A percentile compares a stretch with the other conserved stretches of the same genome.
Conservation (phyloP, 2,113 vertebrate species). For the Trichechus manatus region DNA sequence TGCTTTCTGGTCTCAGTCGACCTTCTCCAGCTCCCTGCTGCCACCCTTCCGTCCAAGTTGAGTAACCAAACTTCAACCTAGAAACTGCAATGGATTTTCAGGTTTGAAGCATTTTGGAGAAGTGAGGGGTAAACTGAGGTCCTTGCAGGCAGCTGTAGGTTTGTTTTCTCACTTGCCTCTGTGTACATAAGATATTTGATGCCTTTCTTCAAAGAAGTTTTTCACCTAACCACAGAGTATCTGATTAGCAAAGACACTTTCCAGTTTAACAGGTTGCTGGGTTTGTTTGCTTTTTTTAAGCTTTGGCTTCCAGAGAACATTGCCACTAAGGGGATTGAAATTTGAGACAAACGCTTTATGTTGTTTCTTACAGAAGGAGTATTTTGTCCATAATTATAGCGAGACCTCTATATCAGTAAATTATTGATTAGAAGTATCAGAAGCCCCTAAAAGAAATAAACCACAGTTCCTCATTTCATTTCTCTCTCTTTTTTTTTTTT, state of each 20-base stretch:
- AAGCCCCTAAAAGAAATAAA: neutral
- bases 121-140: neutral
- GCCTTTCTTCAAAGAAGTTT: neutral
- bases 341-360: neutral
- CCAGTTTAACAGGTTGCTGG: conserved; percentile 42
- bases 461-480: neutral
- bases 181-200: neutral
- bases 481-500: conserved; percentile 16
- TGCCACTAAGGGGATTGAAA: neutral
- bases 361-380: neutral
- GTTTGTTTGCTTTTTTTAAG: neutral
- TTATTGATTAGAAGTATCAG: neutral
- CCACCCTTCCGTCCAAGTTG: neutral
- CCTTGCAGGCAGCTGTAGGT: neutral
- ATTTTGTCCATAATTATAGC: neutral
- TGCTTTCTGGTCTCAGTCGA: neutral
- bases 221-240: neutral
- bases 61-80: neutral
- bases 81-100: neutral
- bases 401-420: neutral
- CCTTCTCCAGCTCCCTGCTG: neutral
- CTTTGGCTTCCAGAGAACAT: neutral
- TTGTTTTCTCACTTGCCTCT: neutral
- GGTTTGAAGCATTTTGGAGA: neutral
- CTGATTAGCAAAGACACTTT: conserved; percentile 19